Evolutionary conservation across 2,113 vertebrate species (phyloP), one percentile per base, ranked within the genome.

Genomic region (Syrmaticus mikado): DNA sequence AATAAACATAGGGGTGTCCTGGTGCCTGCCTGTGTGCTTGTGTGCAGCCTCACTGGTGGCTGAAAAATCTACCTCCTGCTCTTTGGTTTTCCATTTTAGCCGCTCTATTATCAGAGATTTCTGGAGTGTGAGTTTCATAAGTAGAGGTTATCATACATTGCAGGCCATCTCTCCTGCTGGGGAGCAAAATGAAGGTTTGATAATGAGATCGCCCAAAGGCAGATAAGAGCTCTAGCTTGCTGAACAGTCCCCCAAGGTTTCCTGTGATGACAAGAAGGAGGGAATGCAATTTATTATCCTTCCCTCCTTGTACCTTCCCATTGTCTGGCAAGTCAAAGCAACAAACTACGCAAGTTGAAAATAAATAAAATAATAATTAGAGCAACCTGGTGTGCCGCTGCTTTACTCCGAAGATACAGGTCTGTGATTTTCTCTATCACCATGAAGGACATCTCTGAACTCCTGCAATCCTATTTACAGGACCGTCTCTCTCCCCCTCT

Each of bases 131-230:
- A 93, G 96, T 97, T 97, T 97, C 96, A 93, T 97, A 97, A 98
- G 97, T 96, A 97, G 97, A 97, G 97, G 96, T 98, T 97, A 98
- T 98, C 97, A 89, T 97, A 96, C 89, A 68, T 97, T 95, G 96
- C 96, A 97, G 97, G 96, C 97, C 94, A 95, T 91, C 94, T 97
- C 92, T 96, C 96, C 96, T 97, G 94, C 96, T 94, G 95, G 95
- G 97, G 97, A 97, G 97, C 94, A 96, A 96, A 96, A 96, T 86
- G 87, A 96, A 96, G 83, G 94, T 96, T 96, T 97, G 95, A 96
- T 98, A 97, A 97, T 96, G 95, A 96, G 94, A 93, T 96, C 11
- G 94, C 97, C 96, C 94, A 96, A 95, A 97, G 97, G 97, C 97
- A 97, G 96, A 96, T 97, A 96, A 94, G 93, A 96, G 97, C 94